Conservation (phyloP, 2,113 vertebrate species). For the Bombycilla garrulus region DNA sequence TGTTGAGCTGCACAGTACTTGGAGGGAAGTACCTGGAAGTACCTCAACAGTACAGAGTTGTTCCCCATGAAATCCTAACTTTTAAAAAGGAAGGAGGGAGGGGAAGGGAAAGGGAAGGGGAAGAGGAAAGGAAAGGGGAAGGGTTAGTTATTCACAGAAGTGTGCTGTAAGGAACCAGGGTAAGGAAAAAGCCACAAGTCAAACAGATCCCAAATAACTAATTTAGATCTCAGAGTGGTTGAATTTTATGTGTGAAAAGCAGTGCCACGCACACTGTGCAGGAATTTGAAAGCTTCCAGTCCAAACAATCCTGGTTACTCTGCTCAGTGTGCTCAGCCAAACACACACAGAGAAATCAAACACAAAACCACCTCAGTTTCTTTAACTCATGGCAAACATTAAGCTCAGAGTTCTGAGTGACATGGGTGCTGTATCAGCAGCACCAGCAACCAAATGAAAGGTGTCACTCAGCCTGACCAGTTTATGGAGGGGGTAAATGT, state of each 20-base stretch:
- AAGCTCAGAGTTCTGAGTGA: neutral
- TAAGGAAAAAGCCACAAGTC: neutral
- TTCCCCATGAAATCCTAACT: neutral
- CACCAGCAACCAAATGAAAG: neutral
- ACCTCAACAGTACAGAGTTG: neutral
- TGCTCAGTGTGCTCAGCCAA: neutral
- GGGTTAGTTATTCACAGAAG: neutral
- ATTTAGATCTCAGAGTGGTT: neutral
- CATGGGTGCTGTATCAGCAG: neutral
- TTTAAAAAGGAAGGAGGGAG: neutral
- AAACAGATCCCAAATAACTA: neutral
- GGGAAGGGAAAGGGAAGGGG: neutral
- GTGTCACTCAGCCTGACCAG: neutral
- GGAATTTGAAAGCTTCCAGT: neutral
- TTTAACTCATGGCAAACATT: neutral
- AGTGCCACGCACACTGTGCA: neutral
- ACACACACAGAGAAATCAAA: neutral
- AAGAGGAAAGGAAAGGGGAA: too few species aligned
- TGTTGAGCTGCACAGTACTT: neutral
- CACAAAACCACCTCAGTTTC: neutral
- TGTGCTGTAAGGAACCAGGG: neutral
- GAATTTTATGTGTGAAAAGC: neutral
- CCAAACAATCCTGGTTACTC: neutral
- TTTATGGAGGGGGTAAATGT: accelerated
- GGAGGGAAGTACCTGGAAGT: neutral